Conservation (phyloP, 2,888 invertebrate species). For the Drosophila gaucha region DNA sequence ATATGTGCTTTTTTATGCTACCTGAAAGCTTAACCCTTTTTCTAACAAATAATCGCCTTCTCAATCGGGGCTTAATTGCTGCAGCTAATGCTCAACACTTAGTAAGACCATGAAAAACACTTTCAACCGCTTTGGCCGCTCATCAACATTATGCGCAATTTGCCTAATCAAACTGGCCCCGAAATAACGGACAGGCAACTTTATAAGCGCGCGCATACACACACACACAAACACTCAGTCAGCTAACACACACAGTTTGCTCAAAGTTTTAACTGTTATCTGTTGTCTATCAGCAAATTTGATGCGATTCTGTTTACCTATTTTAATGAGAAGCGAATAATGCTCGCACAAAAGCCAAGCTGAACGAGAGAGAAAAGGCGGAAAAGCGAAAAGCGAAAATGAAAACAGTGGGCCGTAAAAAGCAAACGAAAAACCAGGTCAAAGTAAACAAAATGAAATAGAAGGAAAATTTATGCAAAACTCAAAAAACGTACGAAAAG, state of each 20-base stretch:
- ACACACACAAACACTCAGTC: slow-evolving; percentile 13
- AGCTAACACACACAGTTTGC: slow-evolving; percentile 50
- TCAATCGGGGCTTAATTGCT: slow-evolving; percentile 47
- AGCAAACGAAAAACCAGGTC: slow-evolving; percentile 74
- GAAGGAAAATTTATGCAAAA: slow-evolving; percentile 77
- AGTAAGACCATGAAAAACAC: slow-evolving; percentile 40
- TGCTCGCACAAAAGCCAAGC: slow-evolving; percentile 44
- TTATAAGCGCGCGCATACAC: slow-evolving; percentile 23
- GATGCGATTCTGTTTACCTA: slow-evolving; percentile 78
- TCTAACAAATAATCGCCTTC: slow-evolving; percentile 14
- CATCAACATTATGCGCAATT: slow-evolving; percentile 62
- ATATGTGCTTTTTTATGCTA: not conserved
- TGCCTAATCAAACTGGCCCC: slow-evolving; percentile 61
- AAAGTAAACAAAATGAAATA: slow-evolving; percentile 76
- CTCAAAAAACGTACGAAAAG: slow-evolving; percentile 72
- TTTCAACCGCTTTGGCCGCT: slow-evolving; percentile 29
- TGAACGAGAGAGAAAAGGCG: slow-evolving; percentile 28
- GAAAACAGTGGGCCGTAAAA: slow-evolving; percentile 46
- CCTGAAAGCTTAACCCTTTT: slow-evolving; percentile 13
- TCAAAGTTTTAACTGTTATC: slow-evolving; percentile 76
- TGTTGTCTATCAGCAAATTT: slow-evolving; percentile 80
- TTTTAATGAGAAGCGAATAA: slow-evolving; percentile 77
- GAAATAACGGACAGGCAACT: slow-evolving; percentile 30
- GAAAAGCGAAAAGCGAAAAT: slow-evolving; percentile 36
- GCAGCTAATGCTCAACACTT: slow-evolving; percentile 48